phyloP scores from a whole-genome alignment of 2,797 vertebrate genomes.

The Chelon auratus region DNA sequence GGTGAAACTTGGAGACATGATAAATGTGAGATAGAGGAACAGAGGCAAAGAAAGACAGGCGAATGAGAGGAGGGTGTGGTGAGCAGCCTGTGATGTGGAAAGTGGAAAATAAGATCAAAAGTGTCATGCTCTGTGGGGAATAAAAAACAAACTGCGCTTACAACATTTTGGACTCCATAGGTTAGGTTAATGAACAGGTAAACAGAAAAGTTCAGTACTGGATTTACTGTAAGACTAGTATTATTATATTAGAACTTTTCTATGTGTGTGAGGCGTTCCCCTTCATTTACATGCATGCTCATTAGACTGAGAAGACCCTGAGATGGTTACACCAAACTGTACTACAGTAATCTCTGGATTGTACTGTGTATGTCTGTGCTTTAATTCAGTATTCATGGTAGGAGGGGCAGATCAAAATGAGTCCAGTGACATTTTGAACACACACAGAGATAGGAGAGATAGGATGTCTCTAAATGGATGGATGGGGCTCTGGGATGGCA shows the following conservation, averaged over 20 bases:
- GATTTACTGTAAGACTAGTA: no score
- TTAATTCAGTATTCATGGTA: constrained; percentile 42
- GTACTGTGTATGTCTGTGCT: constrained; percentile 3
- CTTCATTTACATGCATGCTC: not conserved
- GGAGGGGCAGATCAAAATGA: constrained; percentile 50
- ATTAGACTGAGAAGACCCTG: not conserved
- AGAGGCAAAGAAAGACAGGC: constrained; percentile 20
- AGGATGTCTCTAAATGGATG: constrained; percentile 42
- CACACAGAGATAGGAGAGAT: constrained; percentile 7
- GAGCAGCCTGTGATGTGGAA: constrained; percentile 59
- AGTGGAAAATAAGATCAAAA: constrained; percentile 53
- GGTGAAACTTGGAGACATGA: constrained; percentile 48
- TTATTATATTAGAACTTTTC: not conserved
- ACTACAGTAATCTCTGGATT: constrained; percentile 11
- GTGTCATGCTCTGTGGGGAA: constrained; percentile 5
- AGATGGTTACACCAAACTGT: constrained; percentile 3
- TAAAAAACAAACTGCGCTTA: not conserved
- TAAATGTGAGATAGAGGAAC: constrained; percentile 33
- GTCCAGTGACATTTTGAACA: constrained; percentile 54
- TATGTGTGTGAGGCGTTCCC: not conserved
- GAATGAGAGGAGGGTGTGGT: constrained; percentile 39
- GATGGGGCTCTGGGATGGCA: constrained; percentile 28
- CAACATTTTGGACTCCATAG: constrained; percentile 17
- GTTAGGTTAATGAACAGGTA: not conserved
- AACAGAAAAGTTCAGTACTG: no score